Evolutionary conservation across 2,113 vertebrate genomes (phyloP).

Genomic region (Sceloporus undulatus): DNA sequence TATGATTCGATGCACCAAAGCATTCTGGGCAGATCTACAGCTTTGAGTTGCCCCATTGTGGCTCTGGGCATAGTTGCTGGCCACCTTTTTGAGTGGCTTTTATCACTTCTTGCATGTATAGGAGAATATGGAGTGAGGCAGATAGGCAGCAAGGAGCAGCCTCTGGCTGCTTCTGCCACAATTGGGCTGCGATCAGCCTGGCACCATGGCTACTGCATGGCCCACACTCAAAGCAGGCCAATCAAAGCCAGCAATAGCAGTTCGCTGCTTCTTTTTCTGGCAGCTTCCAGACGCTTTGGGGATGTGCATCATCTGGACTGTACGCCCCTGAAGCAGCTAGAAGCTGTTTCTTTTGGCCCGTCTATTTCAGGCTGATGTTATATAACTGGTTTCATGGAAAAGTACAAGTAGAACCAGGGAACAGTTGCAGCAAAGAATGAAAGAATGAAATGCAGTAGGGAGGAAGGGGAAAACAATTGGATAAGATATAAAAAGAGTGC

Average conservation of each 20-base stretch:
- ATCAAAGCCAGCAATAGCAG: no score
- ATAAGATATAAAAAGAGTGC: not conserved
- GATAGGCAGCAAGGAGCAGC: no score
- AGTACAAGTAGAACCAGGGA: not conserved
- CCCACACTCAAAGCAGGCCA: no score
- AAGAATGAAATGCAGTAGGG: not conserved
- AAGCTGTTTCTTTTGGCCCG: no score
- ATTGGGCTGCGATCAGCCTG: no score
- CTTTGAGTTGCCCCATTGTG: not conserved
- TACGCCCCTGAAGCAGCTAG: no score
- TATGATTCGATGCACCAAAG: not conserved
- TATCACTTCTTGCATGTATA: not conserved
- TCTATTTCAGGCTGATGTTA: not conserved
- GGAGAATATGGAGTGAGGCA: no score
- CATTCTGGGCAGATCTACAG: not conserved
- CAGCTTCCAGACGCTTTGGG: no score
- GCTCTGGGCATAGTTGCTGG: not conserved
- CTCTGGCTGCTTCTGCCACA: no score
- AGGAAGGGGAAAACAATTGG: not conserved
- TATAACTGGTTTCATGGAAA: not conserved
- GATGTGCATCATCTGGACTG: no score
- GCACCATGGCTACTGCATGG: no score
- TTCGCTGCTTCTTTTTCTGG: no score
- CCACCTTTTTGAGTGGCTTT: not conserved
- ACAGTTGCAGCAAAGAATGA: not conserved